phyloP scores from a whole-genome alignment of 2,888 invertebrate genomes.

The Sepiola atlantica region DNA sequence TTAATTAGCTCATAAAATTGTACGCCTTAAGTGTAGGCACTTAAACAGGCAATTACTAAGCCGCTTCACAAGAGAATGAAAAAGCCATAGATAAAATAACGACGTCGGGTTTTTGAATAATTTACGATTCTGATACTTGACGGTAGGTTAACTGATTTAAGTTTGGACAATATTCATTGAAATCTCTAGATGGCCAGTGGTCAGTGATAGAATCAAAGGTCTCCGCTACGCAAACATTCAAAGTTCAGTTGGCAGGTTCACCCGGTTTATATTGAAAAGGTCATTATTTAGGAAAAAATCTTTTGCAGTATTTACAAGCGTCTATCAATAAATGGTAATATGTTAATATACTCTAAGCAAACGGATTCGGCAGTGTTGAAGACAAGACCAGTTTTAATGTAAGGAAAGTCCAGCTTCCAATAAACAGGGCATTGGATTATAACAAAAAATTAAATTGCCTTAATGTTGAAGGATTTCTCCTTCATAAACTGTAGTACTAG shows the following conservation, averaged over 20 bases:
- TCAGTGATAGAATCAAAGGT: background rate
- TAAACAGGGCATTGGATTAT: too few relatives aligned
- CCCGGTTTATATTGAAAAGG: background rate
- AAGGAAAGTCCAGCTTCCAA: too few relatives aligned
- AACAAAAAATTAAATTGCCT: too few relatives aligned
- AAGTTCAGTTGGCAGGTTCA: background rate
- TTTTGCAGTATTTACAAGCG: background rate
- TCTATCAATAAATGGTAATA: background rate
- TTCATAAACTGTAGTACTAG: too few relatives aligned
- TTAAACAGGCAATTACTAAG: background rate
- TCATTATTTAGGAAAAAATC: background rate
- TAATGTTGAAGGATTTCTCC: too few relatives aligned
- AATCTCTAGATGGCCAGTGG: background rate
- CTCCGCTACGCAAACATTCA: background rate
- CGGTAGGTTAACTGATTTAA: background rate
- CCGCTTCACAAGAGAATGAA: background rate
- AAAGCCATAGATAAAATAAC: background rate
- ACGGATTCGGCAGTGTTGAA: too few relatives aligned
- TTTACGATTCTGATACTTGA: background rate
- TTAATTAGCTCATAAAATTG: background rate
- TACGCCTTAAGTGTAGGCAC: background rate
- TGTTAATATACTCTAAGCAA: background rate
- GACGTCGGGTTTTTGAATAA: background rate
- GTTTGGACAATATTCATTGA: background rate
- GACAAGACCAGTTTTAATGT: too few relatives aligned